Evolutionary conservation across 2,797 vertebrate species (phyloP).

Genomic region (Diceros bicornis): DNA sequence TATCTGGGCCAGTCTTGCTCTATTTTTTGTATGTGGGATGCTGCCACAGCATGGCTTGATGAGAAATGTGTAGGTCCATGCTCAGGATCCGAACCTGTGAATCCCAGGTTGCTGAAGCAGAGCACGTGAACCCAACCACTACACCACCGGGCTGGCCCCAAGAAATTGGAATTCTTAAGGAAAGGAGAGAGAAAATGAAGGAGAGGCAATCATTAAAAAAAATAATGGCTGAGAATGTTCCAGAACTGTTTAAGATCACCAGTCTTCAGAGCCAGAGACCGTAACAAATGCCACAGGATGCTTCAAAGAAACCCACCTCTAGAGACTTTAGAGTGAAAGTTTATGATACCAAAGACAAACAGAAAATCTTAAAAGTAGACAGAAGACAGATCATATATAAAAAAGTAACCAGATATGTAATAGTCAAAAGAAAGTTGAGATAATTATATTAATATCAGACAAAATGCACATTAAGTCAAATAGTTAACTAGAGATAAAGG

Average conservation of each 20-base stretch:
- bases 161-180: background rate
- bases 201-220: background rate
- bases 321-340: background rate
- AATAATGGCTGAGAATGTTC: background rate
- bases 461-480: background rate
- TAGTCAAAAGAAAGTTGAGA: conserved; percentile 35
- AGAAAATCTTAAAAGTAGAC: background rate
- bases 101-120: no score
- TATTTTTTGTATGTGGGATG: no score
- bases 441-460: background rate
- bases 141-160: background rate
- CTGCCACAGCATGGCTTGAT: no score
- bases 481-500: background rate
- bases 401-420: background rate
- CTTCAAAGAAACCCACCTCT: background rate
- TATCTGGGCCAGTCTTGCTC: no score
- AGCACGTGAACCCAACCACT: no score
- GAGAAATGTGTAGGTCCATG: no score
- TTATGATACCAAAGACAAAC: background rate
- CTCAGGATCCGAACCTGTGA: no score
- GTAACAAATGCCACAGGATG: background rate
- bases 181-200: background rate
- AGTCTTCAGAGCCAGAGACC: background rate
- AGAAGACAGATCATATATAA: background rate
- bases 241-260: background rate